Conservation (phyloP, 2,888 invertebrate genomes). For the Metallyticus violacea region DNA sequence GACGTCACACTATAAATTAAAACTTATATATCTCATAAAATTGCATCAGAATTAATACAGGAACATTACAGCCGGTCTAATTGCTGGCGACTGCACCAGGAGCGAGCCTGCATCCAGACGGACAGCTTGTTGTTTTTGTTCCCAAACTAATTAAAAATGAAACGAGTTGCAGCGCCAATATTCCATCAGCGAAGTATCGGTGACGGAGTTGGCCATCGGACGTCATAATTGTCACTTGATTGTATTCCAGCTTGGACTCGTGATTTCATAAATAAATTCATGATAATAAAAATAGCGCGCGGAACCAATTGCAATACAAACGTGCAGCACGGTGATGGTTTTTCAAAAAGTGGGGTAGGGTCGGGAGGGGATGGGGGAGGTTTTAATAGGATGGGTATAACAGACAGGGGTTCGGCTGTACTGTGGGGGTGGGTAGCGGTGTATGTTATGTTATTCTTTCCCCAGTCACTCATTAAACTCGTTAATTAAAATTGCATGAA, state of each 20-base stretch:
- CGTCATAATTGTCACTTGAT: conserved; percentile 10
- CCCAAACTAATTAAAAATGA: conserved; percentile 18
- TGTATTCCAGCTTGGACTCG: background rate
- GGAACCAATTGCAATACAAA: background rate
- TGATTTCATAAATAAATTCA: conserved; percentile 27
- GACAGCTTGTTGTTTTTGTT: background rate
- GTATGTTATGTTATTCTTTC: conserved; percentile 31
- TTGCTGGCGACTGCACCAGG: background rate
- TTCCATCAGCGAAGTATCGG: background rate
- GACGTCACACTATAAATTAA: too few relatives aligned
- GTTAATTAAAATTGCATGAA: conserved; percentile 31
- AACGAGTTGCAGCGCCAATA: conserved; percentile 5
- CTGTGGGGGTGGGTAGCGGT: background rate
- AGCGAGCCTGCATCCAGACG: background rate
- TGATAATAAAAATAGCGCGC: conserved; percentile 14
- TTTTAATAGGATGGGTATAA: background rate
- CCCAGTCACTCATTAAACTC: conserved; percentile 30
- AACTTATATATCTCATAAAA: background rate
- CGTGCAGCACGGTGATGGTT: background rate
- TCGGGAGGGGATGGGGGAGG: background rate
- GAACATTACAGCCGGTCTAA: background rate
- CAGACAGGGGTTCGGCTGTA: background rate
- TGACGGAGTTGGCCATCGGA: background rate
- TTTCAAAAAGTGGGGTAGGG: background rate
- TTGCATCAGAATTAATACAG: background rate